Conservation (phyloP, 2,797 vertebrate species). For the Melanogrammus aeglefinus region DNA sequence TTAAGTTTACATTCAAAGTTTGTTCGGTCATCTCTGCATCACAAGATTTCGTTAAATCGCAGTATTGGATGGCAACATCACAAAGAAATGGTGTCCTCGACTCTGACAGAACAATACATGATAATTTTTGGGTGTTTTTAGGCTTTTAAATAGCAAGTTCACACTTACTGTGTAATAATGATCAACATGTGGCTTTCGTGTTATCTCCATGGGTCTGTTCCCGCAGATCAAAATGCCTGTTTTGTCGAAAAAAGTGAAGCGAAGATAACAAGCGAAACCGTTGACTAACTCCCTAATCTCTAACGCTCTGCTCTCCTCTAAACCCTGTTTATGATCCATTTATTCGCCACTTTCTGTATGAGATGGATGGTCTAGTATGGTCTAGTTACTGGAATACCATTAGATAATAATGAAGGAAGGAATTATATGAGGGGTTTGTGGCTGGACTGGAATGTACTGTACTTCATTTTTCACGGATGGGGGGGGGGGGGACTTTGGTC, state of each 20-base stretch:
- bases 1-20: conserved; percentile 38
- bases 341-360: conserved; percentile 55
- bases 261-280: conserved; percentile 50
- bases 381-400: conserved; percentile 49
- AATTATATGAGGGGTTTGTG: conserved; percentile 38
- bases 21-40: conserved; percentile 32
- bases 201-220: conserved; percentile 22
- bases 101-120: conserved; percentile 15
- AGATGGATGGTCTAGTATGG: conserved; percentile 36
- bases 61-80: conserved; percentile 52
- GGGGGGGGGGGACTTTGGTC: conserved; percentile 52
- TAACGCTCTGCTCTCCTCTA: conserved; percentile 66
- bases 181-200: conserved; percentile 29
- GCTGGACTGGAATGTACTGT: conserved; percentile 3
- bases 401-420: conserved; percentile 21
- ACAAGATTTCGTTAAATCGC: conserved; percentile 37
- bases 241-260: conserved; percentile 45
- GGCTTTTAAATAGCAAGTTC: conserved; percentile 39
- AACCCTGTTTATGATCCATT: conserved; percentile 58
- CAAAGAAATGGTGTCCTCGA: conserved; percentile 10
- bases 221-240: conserved; percentile 37
- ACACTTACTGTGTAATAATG: conserved; percentile 47
- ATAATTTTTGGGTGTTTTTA: conserved; percentile 22
- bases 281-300: conserved; percentile 59
- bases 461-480: conserved; percentile 44